A percentile compares a stretch with the other conserved stretches of the same genome.
phyloP scores from a whole-genome alignment of 2,797 vertebrate species.

The Dryobates pubescens region DNA sequence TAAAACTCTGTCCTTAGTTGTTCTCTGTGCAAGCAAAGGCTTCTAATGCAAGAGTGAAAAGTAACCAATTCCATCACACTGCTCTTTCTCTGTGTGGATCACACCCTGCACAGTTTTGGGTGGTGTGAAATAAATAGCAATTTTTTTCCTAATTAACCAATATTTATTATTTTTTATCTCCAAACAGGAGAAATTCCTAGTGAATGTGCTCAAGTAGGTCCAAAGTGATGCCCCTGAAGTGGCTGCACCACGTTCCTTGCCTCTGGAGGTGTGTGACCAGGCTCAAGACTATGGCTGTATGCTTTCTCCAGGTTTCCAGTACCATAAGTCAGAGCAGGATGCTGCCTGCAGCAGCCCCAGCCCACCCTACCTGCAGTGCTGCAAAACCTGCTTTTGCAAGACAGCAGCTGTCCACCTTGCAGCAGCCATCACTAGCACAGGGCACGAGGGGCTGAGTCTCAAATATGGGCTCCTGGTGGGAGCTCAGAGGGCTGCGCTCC shows the following conservation, averaged over 20 bases:
- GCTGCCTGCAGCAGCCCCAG: neutral
- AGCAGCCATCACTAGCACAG: neutral
- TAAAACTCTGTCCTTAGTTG: neutral
- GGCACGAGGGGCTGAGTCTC: fast-evolving
- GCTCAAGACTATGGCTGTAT: neutral
- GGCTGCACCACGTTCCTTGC: neutral
- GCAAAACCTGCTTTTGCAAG: neutral
- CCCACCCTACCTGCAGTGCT: neutral
- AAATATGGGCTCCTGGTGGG: neutral
- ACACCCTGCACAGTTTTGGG: neutral
- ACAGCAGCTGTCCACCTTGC: neutral
- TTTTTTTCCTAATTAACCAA: fast-evolving
- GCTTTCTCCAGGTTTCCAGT: neutral
- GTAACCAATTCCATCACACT: neutral
- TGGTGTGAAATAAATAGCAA: neutral
- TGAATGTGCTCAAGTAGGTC: neutral
- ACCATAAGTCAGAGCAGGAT: neutral
- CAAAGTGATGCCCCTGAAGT: neutral
- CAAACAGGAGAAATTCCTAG: neutral
- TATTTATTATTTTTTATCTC: too few species aligned
- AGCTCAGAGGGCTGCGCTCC: neutral
- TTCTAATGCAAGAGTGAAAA: neutral
- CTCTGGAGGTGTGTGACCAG: neutral
- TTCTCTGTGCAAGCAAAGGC: neutral
- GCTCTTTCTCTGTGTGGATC: neutral